phyloP scores from a whole-genome alignment of 1,140 invertebrate genomes.

The Drosophila ohnishii region DNA sequence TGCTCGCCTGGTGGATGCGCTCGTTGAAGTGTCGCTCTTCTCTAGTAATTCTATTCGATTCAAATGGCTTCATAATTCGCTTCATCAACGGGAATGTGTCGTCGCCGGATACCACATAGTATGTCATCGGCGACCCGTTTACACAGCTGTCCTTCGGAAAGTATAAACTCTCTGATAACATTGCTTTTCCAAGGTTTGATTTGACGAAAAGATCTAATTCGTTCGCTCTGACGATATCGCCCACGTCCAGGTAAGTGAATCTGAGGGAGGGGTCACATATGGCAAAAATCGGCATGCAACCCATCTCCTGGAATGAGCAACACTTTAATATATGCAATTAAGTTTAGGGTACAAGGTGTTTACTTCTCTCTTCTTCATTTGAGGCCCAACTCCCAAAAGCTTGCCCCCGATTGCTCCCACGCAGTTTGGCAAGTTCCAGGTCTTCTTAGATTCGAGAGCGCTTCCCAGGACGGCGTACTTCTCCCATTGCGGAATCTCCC shows the following conservation, averaged over 20 bases:
- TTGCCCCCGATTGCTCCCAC: constrained; percentile 6
- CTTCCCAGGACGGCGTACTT: neutral
- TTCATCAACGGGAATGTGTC: neutral
- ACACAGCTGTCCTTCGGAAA: neutral
- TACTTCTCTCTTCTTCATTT: neutral
- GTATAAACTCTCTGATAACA: neutral
- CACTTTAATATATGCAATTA: neutral
- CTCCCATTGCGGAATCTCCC: constrained; percentile 11
- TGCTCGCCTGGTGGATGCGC: neutral
- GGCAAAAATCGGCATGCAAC: neutral
- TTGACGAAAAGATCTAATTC: neutral
- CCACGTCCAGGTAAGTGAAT: constrained; percentile 1
- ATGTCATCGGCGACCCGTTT: neutral
- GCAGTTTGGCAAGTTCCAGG: constrained; percentile 2
- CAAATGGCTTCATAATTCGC: constrained; percentile 7
- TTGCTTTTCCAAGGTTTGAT: neutral
- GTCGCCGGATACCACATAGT: neutral
- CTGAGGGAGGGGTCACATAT: constrained; percentile 2
- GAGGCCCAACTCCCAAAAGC: neutral
- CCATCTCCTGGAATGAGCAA: neutral
- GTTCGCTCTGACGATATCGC: neutral
- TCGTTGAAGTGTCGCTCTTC: neutral
- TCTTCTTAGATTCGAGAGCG: neutral
- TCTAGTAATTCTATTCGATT: neutral
- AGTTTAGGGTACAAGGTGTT: neutral